phyloP scores from a whole-genome alignment of 2,888 invertebrate species.

The Cecidostiba fungosa region DNA sequence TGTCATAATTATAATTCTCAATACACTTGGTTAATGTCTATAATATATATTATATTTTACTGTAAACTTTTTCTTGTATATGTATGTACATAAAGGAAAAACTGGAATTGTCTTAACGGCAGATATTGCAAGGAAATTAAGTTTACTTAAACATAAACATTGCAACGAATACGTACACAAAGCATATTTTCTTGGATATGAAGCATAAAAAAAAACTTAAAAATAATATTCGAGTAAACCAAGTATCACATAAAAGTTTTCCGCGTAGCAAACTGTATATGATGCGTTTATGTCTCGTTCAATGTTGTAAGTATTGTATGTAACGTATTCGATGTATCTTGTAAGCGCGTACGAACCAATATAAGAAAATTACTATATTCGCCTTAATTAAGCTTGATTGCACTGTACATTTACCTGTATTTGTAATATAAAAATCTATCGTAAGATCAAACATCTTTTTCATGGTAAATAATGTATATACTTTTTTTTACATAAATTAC shows the following conservation, averaged over 20 bases:
- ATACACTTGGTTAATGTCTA: conserved; percentile 2
- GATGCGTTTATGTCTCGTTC: conserved; percentile 17
- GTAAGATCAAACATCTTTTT: conserved; percentile 52
- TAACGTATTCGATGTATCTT: conserved; percentile 51
- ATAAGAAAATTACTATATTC: conserved; percentile 34
- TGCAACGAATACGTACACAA: conserved; percentile 30
- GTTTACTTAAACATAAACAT: conserved; percentile 34
- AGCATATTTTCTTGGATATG: conserved; percentile 11
- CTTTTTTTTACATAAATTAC: conserved; percentile 63
- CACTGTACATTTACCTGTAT: conserved; percentile 57
- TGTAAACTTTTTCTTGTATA: conserved; percentile 7
- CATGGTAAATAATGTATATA: conserved; percentile 56
- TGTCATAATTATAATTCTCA: conserved; percentile 18
- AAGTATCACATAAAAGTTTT: conserved; percentile 61
- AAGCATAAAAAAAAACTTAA: conserved; percentile 29
- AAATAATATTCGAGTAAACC: conserved; percentile 54
- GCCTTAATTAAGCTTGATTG: conserved; percentile 54
- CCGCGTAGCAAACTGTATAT: conserved; percentile 42
- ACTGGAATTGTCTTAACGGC: background rate
- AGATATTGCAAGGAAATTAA: conserved; percentile 27
- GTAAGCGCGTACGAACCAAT: conserved; percentile 18
- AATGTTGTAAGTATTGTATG: conserved; percentile 40
- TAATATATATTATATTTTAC: conserved; percentile 29
- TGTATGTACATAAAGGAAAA: conserved; percentile 48
- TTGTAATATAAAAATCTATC: conserved; percentile 58